Evolutionary conservation across 2,888 invertebrate species (phyloP), one percentile per base, ranked within the genome.

Genomic region (Ernsta delagoae): DNA sequence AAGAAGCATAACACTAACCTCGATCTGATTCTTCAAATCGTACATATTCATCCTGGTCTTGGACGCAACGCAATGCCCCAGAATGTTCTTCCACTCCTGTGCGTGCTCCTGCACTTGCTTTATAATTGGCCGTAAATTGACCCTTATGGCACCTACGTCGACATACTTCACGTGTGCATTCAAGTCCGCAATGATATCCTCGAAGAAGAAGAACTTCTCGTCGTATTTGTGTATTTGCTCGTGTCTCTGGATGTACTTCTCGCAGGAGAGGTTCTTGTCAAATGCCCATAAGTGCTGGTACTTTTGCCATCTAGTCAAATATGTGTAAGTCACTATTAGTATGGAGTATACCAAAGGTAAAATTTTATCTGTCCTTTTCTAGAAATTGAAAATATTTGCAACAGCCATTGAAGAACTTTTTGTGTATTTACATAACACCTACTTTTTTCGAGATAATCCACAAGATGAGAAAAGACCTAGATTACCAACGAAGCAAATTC

Each of bases 191-290:
- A 97, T 95, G 6, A 97, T 95, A 74, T 96, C 95, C 76, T 96
- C 95, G 85, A 97, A 98, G 84, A 96, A 97, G 84, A 96, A 96
- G 79, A 98, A 96, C 83, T 97, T 97, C 77, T 98, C 97, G 79
- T 98, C 98, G 84, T 96, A 97, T 72, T 95, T 94, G 50, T 82
- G 81, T 34, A 94, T 90, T 72, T 92, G 89, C 1, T 92, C 89
- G 76, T 86, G 77, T 72, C 95, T 96, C 59, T 94, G 93, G 0
- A 97, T 94, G 90, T 98, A 98, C 81, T 96, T 96, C 76, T 97
- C 96, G 76, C 97, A 97, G 1, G 96, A 95, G 8, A 95, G 86
- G 65, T 92, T 86, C 83, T 97, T 97, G 81, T 97, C 97, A 79
- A 93, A 95, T 0, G 95, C 94, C 97, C 97, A 98, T 11, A 98